Base-by-base conservation (phyloP, 2,113 vertebrate species). In the Odontesthes bonariensis region DNA sequence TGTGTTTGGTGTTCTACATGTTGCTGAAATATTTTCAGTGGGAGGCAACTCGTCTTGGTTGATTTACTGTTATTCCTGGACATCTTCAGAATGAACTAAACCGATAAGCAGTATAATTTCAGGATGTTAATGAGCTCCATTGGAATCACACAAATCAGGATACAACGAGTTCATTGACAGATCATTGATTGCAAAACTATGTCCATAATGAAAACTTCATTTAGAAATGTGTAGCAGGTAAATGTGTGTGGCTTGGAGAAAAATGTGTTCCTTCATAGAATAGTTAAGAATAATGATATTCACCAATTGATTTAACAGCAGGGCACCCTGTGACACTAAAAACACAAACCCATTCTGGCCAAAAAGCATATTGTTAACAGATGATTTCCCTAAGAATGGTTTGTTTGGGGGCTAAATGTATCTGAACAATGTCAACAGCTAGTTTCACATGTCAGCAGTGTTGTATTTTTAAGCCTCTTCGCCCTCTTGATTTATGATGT, bases 371-470 rank as follows among this genome's bases (percentile, higher is more conserved):
- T 85, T 35, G 57, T 83, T 77, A 88, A 86, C 82, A 72, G 83
- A 86, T 75, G 70, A 85, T 83, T 86, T 90, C 69, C 82, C 23
- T 3, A 62, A 61, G 67, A 83, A 80, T 53, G 78, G 78, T 90
- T 90, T 91, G 75, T 89, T 85, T 83, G 77, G 82, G 81, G 76
- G 61, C 72, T 75, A 74, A 65, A 87, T 78, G 78, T 79, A 85
- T 84, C 79, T 73, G 84, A 69, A 74, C 56, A 77, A 66, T 76
- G 84, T 91, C 91, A 85, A 77, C 83, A 82, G 77, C 70, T 85
- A 82, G 84, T 89, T 91, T 71, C 75, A 68, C 79, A 84, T 86
- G 81, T 89, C 84, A 74, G 81, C 86, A 33, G 40, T 10, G 47
- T 75, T 90, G 89, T 90, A 58, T 73, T 81, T 86, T 84, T 79